Evolutionary conservation across 1,140 invertebrate species (phyloP), one percentile per base, ranked within the genome.

Genomic region (Hormaphis cornu): DNA sequence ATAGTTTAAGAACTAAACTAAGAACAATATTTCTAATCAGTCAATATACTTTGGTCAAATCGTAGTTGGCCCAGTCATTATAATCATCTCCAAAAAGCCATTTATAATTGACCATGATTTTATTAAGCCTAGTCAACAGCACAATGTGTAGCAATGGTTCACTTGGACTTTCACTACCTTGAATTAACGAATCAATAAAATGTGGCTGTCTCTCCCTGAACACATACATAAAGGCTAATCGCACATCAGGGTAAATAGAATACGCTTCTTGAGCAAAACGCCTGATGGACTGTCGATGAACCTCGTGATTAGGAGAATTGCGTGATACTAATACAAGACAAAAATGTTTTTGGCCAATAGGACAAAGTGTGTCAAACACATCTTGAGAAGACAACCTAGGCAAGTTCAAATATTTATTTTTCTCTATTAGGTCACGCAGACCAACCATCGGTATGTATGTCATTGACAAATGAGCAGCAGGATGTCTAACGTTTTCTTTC

Each of bases 351-450:
- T 88, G 87, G 77, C 93, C 90, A 50, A 88, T 84, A 0, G 95
- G 95, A 77, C 95, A 97, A 20, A 97, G 82, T 5, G 87, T 85
- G 76, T 95, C 91, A 74, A 91, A 83, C 63, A 90, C 80, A 58
- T 79, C 80, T 82, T 97, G 94, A 30, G 93, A 96, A 1, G 93
- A 95, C 0, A 98, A 80, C 70, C 95, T 79, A 1, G 95, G 95
- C 52, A 97, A 79, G 9, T 88, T 83, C 30, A 97, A 81, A 78
- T 90, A 94, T 78, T 93, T 90, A 80, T 97, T 95, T 44, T 86
- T 85, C 24, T 89, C 85, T 53, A 97, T 88, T 35, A 97, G 84
- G 78, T 96, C 90, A 71, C 89, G 87, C 78, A 97, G 83, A 0
- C 91, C 92, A 69, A 89, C 84, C 28, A 86, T 87, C 12, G 91